A percentile compares a stretch with the other conserved stretches of the same genome.
Evolutionary conservation across 2,797 vertebrate species (phyloP).

Genomic region (Schizopygopsis pylzovi): DNA sequence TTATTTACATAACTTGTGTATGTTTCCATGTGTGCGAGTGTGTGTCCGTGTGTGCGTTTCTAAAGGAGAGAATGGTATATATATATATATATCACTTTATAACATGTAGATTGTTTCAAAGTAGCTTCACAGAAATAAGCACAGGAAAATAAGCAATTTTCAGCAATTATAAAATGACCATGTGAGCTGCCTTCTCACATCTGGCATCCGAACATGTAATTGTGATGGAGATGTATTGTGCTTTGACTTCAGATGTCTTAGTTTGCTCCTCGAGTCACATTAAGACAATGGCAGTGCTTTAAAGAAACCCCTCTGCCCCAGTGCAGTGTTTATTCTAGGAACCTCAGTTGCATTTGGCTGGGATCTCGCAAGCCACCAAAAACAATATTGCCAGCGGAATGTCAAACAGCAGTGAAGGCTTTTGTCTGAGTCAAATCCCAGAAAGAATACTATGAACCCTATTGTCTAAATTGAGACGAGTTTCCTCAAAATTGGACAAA

Average conservation of each 20-base stretch:
- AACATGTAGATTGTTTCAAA: background rate
- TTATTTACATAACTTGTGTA: background rate
- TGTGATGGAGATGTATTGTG: background rate
- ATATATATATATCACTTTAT: background rate
- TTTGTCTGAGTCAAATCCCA: conserved; percentile 6
- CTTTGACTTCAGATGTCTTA: no score
- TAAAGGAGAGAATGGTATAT: no score
- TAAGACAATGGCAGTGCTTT: background rate
- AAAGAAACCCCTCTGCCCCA: conserved; percentile 2
- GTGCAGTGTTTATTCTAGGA: conserved; percentile 40
- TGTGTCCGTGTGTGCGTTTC: no score
- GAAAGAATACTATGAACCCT: conserved; percentile 21
- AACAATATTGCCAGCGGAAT: conserved; percentile 21
- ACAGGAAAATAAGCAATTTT: no score
- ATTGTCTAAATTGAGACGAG: conserved; percentile 38
- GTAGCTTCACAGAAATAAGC: no score
- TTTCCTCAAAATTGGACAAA: conserved; percentile 14
- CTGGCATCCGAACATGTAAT: conserved; percentile 5
- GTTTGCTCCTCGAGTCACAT: no score
- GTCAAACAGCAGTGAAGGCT: conserved; percentile 1
- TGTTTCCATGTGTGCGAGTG: no score
- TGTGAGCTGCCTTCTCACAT: conserved; percentile 20
- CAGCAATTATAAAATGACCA: no score
- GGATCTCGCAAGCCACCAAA: conserved; percentile 43
- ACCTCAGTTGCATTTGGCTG: conserved; percentile 45